These are phyloP conservation scores for Papilio elwesi DNA, from an alignment of 2,888 invertebrate species.

Conservation along the genomic window DNA sequence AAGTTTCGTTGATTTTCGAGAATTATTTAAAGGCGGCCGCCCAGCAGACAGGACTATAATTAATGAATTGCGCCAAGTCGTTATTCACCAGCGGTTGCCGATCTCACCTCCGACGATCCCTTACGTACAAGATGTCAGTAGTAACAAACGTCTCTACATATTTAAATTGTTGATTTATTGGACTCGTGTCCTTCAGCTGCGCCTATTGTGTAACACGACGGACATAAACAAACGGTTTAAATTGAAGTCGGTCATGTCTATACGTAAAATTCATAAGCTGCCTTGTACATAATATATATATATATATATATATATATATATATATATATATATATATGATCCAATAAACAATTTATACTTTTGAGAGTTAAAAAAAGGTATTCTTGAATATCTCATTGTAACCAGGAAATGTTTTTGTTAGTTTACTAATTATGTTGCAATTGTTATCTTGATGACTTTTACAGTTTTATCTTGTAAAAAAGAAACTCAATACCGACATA, in stretches of 20 bases:
- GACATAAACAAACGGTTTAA: no score
- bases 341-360: no score
- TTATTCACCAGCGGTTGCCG: conserved; percentile 73
- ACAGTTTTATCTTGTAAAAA: not conserved
- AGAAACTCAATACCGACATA: not conserved
- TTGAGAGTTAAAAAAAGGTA: no score
- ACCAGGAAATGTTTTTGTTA: no score
- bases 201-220: not conserved
- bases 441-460: no score
- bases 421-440: not conserved
- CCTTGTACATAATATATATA: no score
- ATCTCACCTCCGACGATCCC: conserved; percentile 63
- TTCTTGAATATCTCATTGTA: no score
- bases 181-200: conserved; percentile 26
- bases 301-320: no score
- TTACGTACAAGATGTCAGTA: conserved; percentile 67
- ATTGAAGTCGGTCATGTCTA: no score
- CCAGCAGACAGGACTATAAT: conserved; percentile 74
- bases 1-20: conserved; percentile 61
- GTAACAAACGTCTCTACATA: conserved; percentile 44
- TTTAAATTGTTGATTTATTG: conserved; percentile 47
- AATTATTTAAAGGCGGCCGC: conserved; percentile 80
- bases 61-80: conserved; percentile 79
- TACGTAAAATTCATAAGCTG: no score
- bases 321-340: no score